Evolutionary conservation across 2,113 vertebrate genomes (phyloP).

Genomic region (Myanophis thanlyinensis): DNA sequence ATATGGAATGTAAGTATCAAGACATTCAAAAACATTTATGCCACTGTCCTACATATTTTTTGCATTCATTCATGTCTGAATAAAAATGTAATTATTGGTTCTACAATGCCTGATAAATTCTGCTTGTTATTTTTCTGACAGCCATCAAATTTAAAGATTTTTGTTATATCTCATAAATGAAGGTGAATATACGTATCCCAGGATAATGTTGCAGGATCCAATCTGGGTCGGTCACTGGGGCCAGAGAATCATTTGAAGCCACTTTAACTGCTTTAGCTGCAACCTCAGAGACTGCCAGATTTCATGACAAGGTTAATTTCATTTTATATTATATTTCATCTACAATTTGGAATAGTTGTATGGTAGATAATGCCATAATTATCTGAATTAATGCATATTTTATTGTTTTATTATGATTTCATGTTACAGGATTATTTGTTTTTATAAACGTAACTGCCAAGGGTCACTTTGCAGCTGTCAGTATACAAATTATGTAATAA

Average conservation of each 20-base stretch:
- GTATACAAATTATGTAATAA: background rate
- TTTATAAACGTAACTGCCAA: background rate
- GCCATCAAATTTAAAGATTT: background rate
- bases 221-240: no score
- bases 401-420: background rate
- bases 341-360: conserved; percentile 10
- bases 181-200: no score
- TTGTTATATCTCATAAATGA: background rate
- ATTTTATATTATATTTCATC: background rate
- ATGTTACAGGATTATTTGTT: background rate
- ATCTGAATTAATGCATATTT: background rate
- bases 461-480: background rate
- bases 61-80: background rate
- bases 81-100: background rate
- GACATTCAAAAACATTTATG: background rate
- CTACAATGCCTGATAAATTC: background rate
- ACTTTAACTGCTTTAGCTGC: background rate
- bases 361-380: background rate
- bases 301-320: background rate
- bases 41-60: background rate
- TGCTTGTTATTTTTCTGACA: conserved; percentile 20
- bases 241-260: background rate
- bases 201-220: no score
- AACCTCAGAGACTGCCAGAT: conserved; percentile 1
- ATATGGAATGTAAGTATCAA: background rate